Conservation (phyloP, 1,140 invertebrate species). For the Zaprionus inermis region DNA sequence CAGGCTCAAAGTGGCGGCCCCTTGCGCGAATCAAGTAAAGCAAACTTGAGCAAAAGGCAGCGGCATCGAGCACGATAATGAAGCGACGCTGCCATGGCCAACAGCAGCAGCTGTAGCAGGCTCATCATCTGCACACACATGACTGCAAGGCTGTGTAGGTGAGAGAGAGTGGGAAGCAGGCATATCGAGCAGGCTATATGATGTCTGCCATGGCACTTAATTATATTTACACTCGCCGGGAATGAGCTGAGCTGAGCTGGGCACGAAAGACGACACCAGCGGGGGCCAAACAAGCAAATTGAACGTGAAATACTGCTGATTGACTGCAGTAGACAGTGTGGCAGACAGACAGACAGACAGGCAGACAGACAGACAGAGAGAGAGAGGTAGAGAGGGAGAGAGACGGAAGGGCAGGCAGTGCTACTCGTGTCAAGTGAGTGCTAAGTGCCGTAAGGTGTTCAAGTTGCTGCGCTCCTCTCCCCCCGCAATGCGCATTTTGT, state of each 20-base stretch:
- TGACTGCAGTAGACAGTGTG: constrained; percentile 27
- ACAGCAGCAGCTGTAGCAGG: constrained; percentile 8
- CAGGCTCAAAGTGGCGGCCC: constrained; percentile 37
- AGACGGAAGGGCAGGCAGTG: too few species aligned
- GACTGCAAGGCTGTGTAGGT: neutral
- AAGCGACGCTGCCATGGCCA: constrained; percentile 9
- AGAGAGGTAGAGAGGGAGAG: neutral
- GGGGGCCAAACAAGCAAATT: constrained; percentile 63
- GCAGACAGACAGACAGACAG: neutral
- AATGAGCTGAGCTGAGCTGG: neutral
- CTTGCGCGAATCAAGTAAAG: neutral
- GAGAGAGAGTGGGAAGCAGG: neutral
- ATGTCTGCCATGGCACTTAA: constrained; percentile 65
- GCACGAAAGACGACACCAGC: constrained; percentile 22
- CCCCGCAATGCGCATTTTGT: constrained; percentile 27
- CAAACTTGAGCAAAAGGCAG: neutral
- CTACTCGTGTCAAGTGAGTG: constrained; percentile 14
- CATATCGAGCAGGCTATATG: neutral
- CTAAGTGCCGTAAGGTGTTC: constrained; percentile 38
- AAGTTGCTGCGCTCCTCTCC: constrained; percentile 6
- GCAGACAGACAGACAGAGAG: neutral
- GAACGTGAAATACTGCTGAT: constrained; percentile 71
- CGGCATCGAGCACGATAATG: neutral
- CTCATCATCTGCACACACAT: constrained; percentile 17
- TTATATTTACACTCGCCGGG: constrained; percentile 68